A percentile compares a stretch with the other conserved stretches of the same genome.
Conservation (phyloP, 2,113 vertebrate genomes). For the Poeciliopsis turrubarensis region DNA sequence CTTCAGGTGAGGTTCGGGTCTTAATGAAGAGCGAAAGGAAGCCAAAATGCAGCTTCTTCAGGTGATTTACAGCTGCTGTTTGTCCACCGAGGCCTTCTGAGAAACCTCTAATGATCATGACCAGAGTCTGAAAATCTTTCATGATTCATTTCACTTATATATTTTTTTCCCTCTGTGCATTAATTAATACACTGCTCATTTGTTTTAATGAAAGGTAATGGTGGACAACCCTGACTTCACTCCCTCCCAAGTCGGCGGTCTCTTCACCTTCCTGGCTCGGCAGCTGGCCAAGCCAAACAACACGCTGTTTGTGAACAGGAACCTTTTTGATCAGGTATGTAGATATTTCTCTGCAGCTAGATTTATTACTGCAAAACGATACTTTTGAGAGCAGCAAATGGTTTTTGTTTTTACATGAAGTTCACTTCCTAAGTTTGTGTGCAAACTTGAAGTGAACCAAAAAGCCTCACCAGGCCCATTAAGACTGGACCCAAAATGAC, state of each 20-base stretch:
- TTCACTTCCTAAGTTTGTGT: not conserved
- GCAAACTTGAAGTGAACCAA: not conserved
- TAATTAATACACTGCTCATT: not conserved
- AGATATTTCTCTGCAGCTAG: slow-evolving; percentile 1
- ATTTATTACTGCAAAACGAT: too few species aligned
- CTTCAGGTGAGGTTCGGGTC: slow-evolving; percentile 83
- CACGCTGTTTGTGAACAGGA: slow-evolving; percentile 97
- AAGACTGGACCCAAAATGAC: not conserved
- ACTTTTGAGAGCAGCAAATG: not conserved
- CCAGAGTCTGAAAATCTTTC: not conserved
- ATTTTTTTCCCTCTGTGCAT: not conserved
- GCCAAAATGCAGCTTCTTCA: too few species aligned
- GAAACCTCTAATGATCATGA: too few species aligned
- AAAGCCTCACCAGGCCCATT: not conserved
- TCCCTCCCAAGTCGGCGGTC: slow-evolving; percentile 95
- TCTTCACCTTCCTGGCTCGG: slow-evolving; percentile 96
- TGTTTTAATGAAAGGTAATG: slow-evolving; percentile 86
- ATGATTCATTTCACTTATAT: not conserved
- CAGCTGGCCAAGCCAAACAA: slow-evolving; percentile 97
- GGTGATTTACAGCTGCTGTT: too few species aligned
- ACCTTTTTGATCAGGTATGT: slow-evolving; percentile 95
- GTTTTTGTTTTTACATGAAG: not conserved
- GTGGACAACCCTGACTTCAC: slow-evolving; percentile 98
- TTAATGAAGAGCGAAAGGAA: too few species aligned
- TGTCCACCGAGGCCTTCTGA: too few species aligned